A percentile compares a stretch with the other conserved stretches of the same genome.
phyloP scores from a whole-genome alignment of 2,888 invertebrate genomes.

The Argyresthia goedartella region DNA sequence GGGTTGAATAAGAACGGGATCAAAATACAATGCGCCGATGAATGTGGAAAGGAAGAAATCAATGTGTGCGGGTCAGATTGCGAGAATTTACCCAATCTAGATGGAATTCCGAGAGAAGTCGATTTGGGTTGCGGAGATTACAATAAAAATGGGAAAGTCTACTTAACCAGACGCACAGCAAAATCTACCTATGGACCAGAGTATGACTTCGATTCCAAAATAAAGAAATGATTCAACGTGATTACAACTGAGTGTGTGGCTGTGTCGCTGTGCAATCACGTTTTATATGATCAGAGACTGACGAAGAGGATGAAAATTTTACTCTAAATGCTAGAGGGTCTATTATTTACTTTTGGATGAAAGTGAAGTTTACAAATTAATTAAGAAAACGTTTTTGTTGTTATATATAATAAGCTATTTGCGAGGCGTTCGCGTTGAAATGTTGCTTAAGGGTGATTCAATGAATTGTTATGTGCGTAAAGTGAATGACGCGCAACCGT shows the following conservation, averaged over 20 bases:
- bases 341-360: slow-evolving; percentile 43
- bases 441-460: no score
- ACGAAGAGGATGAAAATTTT: not conserved
- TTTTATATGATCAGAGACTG: slow-evolving; percentile 35
- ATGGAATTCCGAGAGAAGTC: slow-evolving; percentile 40
- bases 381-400: no score
- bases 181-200: slow-evolving; percentile 38
- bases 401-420: no score
- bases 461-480: no score
- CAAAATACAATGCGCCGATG: not conserved
- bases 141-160: slow-evolving; percentile 41
- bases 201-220: slow-evolving; percentile 45
- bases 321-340: not conserved
- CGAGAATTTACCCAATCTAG: slow-evolving; percentile 24
- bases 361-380: no score
- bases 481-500: no score
- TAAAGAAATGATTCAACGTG: slow-evolving; percentile 50
- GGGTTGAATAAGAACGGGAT: slow-evolving; percentile 2
- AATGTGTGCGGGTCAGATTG: slow-evolving; percentile 24
- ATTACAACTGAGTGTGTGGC: slow-evolving; percentile 19
- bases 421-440: no score
- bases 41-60: not conserved
- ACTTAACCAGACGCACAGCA: slow-evolving; percentile 43
- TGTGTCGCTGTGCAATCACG: slow-evolving; percentile 8
- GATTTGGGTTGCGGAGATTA: slow-evolving; percentile 46